Conservation (phyloP, 2,113 vertebrate species). For the Merops nubicus region DNA sequence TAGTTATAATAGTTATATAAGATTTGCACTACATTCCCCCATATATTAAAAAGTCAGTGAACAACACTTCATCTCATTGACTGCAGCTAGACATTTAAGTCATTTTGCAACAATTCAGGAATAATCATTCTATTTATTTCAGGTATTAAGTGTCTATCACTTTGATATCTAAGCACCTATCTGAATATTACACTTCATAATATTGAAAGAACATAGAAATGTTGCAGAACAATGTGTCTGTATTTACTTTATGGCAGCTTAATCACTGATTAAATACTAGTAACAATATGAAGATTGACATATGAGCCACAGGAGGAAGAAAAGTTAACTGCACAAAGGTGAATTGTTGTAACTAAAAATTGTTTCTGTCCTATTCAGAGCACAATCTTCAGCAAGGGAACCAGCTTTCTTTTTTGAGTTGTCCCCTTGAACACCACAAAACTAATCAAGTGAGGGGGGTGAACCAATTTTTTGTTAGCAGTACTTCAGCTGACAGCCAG, state of each 20-base stretch:
- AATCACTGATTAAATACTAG: constrained; percentile 40
- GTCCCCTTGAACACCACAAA: not conserved
- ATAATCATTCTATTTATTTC: constrained; percentile 52
- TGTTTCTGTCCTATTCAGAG: not conserved
- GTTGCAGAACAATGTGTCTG: constrained; percentile 28
- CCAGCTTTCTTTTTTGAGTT: not conserved
- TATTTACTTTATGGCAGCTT: constrained; percentile 46
- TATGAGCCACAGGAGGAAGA: not conserved
- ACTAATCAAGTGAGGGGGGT: not conserved
- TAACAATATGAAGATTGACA: constrained; percentile 22
- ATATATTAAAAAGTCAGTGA: not conserved
- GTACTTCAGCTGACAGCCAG: not conserved
- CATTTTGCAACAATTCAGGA: not conserved
- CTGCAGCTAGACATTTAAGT: not conserved
- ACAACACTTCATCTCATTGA: not conserved
- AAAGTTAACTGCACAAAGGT: constrained; percentile 3
- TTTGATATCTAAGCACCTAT: constrained; percentile 58
- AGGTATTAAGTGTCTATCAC: constrained; percentile 64
- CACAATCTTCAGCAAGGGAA: not conserved
- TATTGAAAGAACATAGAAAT: constrained; percentile 42
- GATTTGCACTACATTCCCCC: not conserved
- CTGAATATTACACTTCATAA: constrained; percentile 47
- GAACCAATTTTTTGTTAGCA: not conserved
- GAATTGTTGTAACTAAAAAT: not conserved
- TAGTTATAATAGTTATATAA: not conserved